These are phyloP conservation scores for Paedocypris micromegethes DNA, from an alignment of 2,797 vertebrate genomes.

Conservation along the genomic window DNA sequence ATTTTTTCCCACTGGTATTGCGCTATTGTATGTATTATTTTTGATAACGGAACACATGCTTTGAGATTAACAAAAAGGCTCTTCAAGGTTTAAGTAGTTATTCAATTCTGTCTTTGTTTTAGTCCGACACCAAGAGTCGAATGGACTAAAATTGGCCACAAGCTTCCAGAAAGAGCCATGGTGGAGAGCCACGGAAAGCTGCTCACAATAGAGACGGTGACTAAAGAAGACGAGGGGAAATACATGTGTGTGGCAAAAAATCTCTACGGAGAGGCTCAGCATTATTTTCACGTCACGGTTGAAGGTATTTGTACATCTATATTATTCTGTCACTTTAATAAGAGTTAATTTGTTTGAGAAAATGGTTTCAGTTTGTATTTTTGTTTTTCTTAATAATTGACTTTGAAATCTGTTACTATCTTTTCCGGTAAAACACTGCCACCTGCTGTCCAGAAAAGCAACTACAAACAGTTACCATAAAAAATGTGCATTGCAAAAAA, in stretches of 20 bases:
- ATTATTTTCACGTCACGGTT: constrained; percentile 78
- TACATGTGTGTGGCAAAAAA: constrained; percentile 88
- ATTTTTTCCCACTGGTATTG: too few relatives aligned
- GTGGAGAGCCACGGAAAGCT: constrained; percentile 77
- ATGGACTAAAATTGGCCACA: constrained; percentile 75
- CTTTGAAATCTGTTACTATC: neutral
- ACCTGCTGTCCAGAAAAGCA: constrained; percentile 33
- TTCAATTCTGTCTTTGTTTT: constrained; percentile 5
- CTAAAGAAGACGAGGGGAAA: constrained; percentile 73
- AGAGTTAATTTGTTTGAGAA: neutral
- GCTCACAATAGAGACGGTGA: constrained; percentile 74
- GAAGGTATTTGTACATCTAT: constrained; percentile 73
- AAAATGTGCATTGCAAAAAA: too few relatives aligned
- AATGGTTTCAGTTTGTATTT: neutral
- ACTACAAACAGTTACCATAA: neutral
- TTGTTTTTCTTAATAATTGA: neutral
- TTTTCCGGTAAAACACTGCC: constrained; percentile 16
- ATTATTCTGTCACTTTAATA: neutral
- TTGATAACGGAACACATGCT: too few relatives aligned
- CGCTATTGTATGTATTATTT: too few relatives aligned
- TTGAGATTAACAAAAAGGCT: too few relatives aligned
- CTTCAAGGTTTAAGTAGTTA: neutral
- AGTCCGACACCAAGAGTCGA: constrained; percentile 86
- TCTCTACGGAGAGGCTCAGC: constrained; percentile 63
- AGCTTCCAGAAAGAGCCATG: constrained; percentile 63